Conservation (phyloP, 2,888 invertebrate species). For the Pollenia angustigena region DNA sequence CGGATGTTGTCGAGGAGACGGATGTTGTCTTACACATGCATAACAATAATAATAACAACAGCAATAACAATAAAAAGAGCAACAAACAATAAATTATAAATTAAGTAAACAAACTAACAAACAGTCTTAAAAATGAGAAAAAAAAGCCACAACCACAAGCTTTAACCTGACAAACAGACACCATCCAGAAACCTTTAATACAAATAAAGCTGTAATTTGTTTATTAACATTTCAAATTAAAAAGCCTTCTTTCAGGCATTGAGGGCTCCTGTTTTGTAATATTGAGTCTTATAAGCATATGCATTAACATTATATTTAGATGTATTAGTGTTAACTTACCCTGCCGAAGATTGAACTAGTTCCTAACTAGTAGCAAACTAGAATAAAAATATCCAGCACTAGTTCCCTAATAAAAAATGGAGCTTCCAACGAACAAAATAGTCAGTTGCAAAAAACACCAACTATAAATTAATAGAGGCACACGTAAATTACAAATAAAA, state of each 20-base stretch:
- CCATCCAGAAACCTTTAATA: background rate
- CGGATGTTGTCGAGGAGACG: constrained; percentile 73
- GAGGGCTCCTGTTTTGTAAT: background rate
- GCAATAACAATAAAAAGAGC: background rate
- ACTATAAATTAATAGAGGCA: no score
- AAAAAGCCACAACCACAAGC: constrained; percentile 17
- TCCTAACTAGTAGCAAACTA: no score
- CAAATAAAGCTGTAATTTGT: background rate
- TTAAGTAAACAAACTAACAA: constrained; percentile 45
- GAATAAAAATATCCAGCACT: no score
- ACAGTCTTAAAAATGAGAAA: background rate
- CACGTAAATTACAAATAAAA: no score
- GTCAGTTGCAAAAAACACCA: no score
- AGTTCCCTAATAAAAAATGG: no score
- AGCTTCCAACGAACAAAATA: no score
- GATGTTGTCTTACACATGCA: constrained; percentile 70
- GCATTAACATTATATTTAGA: background rate
- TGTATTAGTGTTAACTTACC: background rate
- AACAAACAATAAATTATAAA: constrained; percentile 62
- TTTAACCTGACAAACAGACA: constrained; percentile 43
- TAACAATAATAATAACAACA: constrained; percentile 32
- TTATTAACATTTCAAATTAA: constrained; percentile 30
- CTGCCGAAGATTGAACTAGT: no score
- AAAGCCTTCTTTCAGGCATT: background rate
- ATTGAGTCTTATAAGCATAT: no score